A percentile compares a stretch with the other conserved stretches of the same genome.
phyloP scores from a whole-genome alignment of 1,140 invertebrate species.

The Drosophila erecta region DNA sequence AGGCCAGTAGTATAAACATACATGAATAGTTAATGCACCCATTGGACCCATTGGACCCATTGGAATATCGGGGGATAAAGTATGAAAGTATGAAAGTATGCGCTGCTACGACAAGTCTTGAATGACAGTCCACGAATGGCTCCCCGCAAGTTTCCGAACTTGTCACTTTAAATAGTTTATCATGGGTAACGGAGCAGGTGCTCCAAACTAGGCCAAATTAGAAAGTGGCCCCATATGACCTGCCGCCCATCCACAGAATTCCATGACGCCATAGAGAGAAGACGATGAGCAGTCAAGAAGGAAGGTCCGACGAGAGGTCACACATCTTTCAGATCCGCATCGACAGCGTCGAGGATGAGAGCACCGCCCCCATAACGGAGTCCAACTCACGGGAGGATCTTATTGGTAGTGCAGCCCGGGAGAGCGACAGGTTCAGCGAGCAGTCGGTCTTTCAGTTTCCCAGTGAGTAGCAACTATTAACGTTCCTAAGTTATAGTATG shows the following conservation, averaged over 20 bases:
- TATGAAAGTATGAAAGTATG: constrained; percentile 6
- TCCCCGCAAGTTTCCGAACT: constrained; percentile 10
- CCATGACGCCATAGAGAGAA: constrained; percentile 22
- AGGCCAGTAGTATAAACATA: constrained; percentile 39
- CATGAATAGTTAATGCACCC: constrained; percentile 35
- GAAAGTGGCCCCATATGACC: constrained; percentile 27
- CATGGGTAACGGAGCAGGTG: constrained; percentile 59
- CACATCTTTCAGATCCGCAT: constrained; percentile 74
- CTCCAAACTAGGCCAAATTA: constrained; percentile 58
- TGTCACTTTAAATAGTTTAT: constrained; percentile 65
- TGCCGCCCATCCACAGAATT: constrained; percentile 28
- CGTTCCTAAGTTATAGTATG: too few relatives aligned
- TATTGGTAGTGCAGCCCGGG: constrained; percentile 54
- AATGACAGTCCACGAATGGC: constrained; percentile 7
- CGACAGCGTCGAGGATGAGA: constrained; percentile 79
- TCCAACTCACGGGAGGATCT: constrained; percentile 75
- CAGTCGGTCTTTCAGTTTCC: constrained; percentile 70
- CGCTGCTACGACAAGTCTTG: constrained; percentile 21
- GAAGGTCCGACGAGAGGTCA: constrained; percentile 41
- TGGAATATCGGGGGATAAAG: constrained; percentile 12
- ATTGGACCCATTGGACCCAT: background rate
- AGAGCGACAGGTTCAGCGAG: constrained; percentile 40
- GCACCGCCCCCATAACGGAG: constrained; percentile 75
- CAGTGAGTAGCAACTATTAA: constrained; percentile 35
- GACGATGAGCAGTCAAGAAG: constrained; percentile 63